These are phyloP conservation scores for Gila orcuttii DNA, from an alignment of 2,113 vertebrate species.

Conservation along the genomic window DNA sequence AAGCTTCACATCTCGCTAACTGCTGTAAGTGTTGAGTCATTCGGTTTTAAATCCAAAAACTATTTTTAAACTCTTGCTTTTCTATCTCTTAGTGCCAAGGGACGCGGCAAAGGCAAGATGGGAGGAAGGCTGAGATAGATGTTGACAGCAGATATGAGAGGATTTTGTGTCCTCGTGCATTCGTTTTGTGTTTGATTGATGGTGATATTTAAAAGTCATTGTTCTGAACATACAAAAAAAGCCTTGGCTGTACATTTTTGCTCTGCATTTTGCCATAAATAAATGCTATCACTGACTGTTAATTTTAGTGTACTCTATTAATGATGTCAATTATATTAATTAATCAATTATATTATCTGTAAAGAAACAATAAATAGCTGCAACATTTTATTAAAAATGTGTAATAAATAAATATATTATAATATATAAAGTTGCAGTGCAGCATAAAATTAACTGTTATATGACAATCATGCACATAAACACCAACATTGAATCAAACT, in stretches of 20 bases:
- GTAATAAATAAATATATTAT: not conserved
- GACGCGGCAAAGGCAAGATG: conserved; percentile 77
- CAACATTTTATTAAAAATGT: not conserved
- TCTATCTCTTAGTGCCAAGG: conserved; percentile 69
- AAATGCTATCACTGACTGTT: not conserved
- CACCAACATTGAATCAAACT: not conserved
- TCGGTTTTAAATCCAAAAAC: not conserved
- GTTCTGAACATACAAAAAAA: not conserved
- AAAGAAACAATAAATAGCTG: no score
- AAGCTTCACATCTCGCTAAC: not conserved
- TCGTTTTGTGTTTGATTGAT: conserved; percentile 13
- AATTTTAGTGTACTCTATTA: not conserved
- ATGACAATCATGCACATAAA: not conserved
- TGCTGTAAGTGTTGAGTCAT: not conserved
- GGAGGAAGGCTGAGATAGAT: conserved; percentile 71
- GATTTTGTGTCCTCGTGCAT: conserved; percentile 43
- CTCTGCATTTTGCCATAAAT: not conserved
- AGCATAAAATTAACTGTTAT: not conserved
- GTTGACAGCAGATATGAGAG: conserved; percentile 18
- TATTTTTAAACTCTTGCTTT: conserved; percentile 19
- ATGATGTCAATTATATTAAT: not conserved
- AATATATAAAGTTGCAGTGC: not conserved
- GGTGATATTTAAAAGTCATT: not conserved
- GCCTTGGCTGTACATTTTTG: conserved; percentile 33
- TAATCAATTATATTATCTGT: not conserved